Conservation (phyloP, 2,888 invertebrate species). For the Hedya salicella region DNA sequence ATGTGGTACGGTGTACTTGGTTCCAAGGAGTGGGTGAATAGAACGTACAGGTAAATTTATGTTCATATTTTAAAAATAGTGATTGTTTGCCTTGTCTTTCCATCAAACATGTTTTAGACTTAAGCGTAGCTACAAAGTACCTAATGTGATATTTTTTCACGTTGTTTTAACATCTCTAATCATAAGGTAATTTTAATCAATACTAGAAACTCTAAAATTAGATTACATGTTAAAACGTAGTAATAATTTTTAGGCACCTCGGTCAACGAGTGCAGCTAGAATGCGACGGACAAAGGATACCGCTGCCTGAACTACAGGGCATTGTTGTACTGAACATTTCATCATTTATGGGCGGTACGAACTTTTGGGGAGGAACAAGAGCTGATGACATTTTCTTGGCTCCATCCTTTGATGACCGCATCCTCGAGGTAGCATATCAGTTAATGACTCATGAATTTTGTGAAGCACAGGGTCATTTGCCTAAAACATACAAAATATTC, state of each 20-base stretch:
- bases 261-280: constrained; percentile 98
- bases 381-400: constrained; percentile 96
- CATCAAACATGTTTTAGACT: no score
- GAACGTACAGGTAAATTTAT: constrained; percentile 90
- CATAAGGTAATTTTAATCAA: no score
- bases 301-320: constrained; percentile 97
- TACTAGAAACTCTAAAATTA: no score
- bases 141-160: no score
- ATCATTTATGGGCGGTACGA: constrained; percentile 99
- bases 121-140: no score
- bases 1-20: constrained; percentile 97
- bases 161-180: no score
- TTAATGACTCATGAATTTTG: background rate
- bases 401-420: constrained; percentile 97
- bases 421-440: constrained; percentile 90
- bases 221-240: background rate
- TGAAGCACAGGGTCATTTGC: background rate
- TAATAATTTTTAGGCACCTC: constrained; percentile 86
- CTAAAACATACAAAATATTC: background rate
- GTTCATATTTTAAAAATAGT: no score
- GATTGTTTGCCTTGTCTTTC: no score
- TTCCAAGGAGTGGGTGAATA: constrained; percentile 92
- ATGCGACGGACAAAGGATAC: constrained; percentile 98
- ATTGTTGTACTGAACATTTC: constrained; percentile 97
- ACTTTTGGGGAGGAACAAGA: constrained; percentile 98